Evolutionary conservation across 2,888 invertebrate genomes (phyloP), one percentile per base, ranked within the genome.

Genomic region (Miltochrista miniata): DNA sequence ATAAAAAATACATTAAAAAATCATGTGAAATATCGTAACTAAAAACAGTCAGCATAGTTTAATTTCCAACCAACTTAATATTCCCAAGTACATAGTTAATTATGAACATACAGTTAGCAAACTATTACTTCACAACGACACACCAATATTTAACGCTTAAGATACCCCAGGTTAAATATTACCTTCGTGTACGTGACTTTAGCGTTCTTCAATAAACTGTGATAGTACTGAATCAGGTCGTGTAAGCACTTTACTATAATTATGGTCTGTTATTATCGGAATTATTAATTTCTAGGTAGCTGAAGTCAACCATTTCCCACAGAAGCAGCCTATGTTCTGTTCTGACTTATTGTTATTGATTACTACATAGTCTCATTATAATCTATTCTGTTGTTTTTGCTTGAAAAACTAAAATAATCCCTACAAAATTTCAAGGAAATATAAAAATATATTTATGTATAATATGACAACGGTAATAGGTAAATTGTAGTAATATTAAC

Each of bases 111-210:
- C 13, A 15, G 8, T n/a, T n/a, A 7, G 42, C 13, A 18, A 34
- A 43, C 38, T 59, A 59, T 59, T 46, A 52, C 55, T 48, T 40
- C 53, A 59, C 45, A 11, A n/a, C 14, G 39, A 14, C 29, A 33
- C 14, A 48, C 39, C 46, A 44, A 51, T 56, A 63, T 51, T 43
- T 52, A 44, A 49, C 44, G 37, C 31, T 24, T 24, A 5, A 24
- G 18, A 24, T 24, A 24, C 18, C 18, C 11, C 8, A 31, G 53
- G 44, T 46, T 45, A n/a, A n/a, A n/a, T n/a, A n/a, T n/a, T n/a
- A n/a, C n/a, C n/a, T 54, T 48, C 13, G 29, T 36, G 52, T 35
- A 56, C 51, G 53, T 54, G 45, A 24, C 42, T 38, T n/a, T 18
- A 11, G 14, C n/a, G 35, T 40, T 49, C 45, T 43, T 43, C 46